Evolutionary conservation across 2,797 vertebrate genomes (phyloP).

Genomic region (Falco peregrinus): DNA sequence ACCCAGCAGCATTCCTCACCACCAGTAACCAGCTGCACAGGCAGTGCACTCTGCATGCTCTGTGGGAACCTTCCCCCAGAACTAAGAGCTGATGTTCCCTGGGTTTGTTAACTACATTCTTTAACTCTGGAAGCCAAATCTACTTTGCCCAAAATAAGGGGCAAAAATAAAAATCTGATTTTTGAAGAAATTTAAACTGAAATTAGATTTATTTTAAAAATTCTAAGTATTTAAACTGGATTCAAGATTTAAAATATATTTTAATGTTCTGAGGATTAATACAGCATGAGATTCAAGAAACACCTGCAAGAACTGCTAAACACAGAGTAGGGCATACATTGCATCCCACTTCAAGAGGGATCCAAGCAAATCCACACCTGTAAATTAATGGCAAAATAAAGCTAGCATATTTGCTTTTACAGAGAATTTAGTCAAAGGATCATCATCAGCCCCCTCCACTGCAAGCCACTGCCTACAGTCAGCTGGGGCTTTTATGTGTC

Average conservation of each 20-base stretch:
- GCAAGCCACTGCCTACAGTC: neutral
- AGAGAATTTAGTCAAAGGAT: neutral
- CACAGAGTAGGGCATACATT: neutral
- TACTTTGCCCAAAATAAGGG: neutral
- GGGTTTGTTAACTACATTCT: neutral
- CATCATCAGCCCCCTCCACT: neutral
- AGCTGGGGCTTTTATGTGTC: neutral
- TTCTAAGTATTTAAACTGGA: neutral
- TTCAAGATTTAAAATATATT: neutral
- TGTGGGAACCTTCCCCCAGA: neutral
- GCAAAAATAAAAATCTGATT: neutral
- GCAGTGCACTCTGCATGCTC: neutral
- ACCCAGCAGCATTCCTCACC: neutral
- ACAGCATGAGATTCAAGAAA: neutral
- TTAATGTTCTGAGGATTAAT: neutral
- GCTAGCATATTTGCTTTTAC: neutral
- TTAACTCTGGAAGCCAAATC: neutral
- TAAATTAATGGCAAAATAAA: neutral
- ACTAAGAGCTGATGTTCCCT: neutral
- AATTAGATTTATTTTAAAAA: neutral
- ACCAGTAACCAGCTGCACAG: neutral
- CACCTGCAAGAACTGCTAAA: neutral
- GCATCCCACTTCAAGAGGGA: neutral
- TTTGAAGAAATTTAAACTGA: neutral
- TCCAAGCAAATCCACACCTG: neutral